A percentile compares a stretch with the other conserved stretches of the same genome.
Evolutionary conservation across 1,140 invertebrate genomes (phyloP).

Genomic region (Kradibia gibbosae): DNA sequence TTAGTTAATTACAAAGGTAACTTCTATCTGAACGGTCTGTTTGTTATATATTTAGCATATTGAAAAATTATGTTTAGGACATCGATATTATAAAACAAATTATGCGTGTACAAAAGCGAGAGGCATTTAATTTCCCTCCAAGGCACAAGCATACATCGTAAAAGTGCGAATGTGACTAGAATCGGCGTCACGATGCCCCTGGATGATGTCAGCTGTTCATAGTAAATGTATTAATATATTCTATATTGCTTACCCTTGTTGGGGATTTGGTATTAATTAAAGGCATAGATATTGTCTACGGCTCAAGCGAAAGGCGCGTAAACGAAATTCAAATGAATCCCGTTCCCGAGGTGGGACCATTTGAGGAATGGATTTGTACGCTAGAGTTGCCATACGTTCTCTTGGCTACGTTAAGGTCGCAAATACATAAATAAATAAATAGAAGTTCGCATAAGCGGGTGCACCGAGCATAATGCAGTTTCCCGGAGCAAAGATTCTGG

Average conservation of each 20-base stretch:
- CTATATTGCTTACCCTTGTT: background rate
- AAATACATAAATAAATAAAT: slow-evolving; percentile 38
- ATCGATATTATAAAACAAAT: no score
- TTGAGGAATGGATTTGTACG: slow-evolving; percentile 24
- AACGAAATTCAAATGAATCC: slow-evolving; percentile 6
- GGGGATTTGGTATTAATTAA: background rate
- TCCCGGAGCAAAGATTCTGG: background rate
- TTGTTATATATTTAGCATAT: no score
- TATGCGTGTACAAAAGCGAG: no score
- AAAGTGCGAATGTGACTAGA: no score
- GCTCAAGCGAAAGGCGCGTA: background rate
- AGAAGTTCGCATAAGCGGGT: background rate
- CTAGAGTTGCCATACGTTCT: background rate
- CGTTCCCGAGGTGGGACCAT: background rate
- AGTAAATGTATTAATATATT: background rate
- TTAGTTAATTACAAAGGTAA: no score
- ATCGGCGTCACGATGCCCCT: no score
- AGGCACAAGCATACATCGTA: no score
- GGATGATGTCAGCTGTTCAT: background rate
- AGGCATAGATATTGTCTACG: no score
- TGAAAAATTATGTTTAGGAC: no score
- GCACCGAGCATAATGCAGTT: background rate
- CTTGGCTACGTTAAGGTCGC: background rate
- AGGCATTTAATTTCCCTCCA: no score
- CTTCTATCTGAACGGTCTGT: no score